A percentile compares a stretch with the other conserved stretches of the same genome.
These are phyloP conservation scores for Willisornis vidua DNA, from an alignment of 2,113 vertebrate genomes.

Conservation along the genomic window DNA sequence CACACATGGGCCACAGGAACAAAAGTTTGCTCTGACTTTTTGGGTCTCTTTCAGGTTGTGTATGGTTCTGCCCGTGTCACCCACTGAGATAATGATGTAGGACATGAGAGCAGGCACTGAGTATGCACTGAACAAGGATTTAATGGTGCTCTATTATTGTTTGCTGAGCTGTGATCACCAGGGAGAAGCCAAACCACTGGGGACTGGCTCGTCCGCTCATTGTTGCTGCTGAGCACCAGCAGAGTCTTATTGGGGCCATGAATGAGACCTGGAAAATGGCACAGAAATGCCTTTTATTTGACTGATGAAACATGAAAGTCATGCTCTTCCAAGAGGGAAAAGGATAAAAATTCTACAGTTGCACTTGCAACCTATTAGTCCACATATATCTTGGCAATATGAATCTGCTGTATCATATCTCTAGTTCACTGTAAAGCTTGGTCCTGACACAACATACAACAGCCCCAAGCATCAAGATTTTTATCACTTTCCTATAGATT, in stretches of 20 bases:
- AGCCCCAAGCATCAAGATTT: neutral
- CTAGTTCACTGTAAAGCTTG: neutral
- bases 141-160: neutral
- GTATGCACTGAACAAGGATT: neutral
- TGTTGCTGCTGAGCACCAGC: neutral
- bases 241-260: neutral
- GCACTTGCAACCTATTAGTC: neutral
- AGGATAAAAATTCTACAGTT: neutral
- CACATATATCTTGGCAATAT: neutral
- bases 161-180: neutral
- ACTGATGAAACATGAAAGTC: neutral
- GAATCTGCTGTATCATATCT: neutral
- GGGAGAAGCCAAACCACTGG: neutral
- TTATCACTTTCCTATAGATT: neutral
- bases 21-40: neutral
- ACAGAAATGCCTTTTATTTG: neutral
- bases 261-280: neutral
- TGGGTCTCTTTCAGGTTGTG: neutral
- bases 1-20: neutral
- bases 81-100: slow-evolving; percentile 8
- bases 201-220: neutral
- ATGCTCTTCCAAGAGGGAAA: neutral
- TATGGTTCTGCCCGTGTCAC: neutral
- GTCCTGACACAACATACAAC: neutral
- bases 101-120: neutral